Evolutionary conservation across 1,140 invertebrate genomes (phyloP).

Genomic region (Bombus polaris): DNA sequence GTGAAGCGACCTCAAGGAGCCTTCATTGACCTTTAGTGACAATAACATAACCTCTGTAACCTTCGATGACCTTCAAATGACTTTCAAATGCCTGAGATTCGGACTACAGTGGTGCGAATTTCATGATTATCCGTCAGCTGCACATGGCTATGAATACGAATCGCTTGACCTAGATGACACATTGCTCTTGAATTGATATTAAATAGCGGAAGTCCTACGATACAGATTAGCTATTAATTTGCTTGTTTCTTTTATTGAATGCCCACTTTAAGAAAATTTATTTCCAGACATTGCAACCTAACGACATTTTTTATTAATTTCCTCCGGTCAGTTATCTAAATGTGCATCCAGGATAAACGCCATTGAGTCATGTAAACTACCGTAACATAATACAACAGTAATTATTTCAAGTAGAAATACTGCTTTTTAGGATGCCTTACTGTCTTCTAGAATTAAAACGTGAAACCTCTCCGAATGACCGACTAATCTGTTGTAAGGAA

Average conservation of each 20-base stretch:
- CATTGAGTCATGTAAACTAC: background rate
- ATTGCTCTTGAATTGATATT: background rate
- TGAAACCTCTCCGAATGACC: background rate
- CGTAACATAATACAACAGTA: too few species aligned
- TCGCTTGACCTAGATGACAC: background rate
- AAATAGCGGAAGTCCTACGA: background rate
- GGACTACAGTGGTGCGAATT: background rate
- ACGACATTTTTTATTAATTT: background rate
- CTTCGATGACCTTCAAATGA: too few species aligned
- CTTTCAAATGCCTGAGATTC: background rate
- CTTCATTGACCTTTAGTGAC: background rate
- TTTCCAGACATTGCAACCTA: background rate
- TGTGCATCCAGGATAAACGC: background rate
- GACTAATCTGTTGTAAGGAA: background rate
- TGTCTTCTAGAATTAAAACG: background rate
- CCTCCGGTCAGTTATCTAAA: background rate
- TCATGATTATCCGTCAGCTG: background rate
- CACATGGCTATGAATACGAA: background rate
- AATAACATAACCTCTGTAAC: too few species aligned
- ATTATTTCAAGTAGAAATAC: too few species aligned
- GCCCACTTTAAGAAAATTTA: background rate
- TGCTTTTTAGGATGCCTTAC: too few species aligned
- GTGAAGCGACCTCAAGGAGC: background rate
- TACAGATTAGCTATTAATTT: too few species aligned
- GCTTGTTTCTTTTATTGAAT: background rate